Conservation (phyloP, 35 echinoderm and acorn worm genomes). For the Holothuria glaberrima region DNA sequence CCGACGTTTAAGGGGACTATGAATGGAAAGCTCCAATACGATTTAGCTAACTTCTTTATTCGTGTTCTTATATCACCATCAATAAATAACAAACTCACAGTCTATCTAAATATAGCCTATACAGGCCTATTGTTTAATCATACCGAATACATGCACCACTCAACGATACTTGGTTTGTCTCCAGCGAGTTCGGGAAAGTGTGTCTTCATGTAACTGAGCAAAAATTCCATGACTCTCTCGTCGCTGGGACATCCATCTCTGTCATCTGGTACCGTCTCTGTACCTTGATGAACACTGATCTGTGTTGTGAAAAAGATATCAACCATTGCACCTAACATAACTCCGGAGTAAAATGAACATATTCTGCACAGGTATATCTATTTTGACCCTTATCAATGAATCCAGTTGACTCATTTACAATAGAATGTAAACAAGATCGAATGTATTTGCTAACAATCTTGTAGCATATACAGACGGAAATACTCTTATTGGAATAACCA, state of each 20-base stretch:
- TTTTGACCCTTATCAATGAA: too few relatives aligned
- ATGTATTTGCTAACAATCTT: too few relatives aligned
- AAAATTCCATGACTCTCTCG: neutral
- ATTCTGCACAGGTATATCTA: too few relatives aligned
- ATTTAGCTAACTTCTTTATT: too few relatives aligned
- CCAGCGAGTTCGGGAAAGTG: neutral
- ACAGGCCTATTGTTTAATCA: neutral
- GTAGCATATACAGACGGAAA: too few relatives aligned
- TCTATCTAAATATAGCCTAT: neutral
- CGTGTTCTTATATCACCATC: neutral
- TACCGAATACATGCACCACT: conserved; percentile 13
- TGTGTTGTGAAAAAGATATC: neutral
- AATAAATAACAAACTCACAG: neutral
- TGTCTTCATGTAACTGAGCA: neutral
- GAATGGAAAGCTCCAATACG: too few relatives aligned
- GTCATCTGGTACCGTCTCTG: neutral
- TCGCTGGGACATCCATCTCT: neutral
- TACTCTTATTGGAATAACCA: too few relatives aligned
- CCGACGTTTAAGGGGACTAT: too few relatives aligned
- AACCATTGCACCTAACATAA: neutral
- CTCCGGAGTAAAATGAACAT: too few relatives aligned
- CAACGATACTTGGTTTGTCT: neutral
- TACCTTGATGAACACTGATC: conserved; percentile 25
- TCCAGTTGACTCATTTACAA: too few relatives aligned
- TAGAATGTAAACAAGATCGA: too few relatives aligned